phyloP scores from a whole-genome alignment of 2,113 vertebrate genomes.

The Noturus placidus region DNA sequence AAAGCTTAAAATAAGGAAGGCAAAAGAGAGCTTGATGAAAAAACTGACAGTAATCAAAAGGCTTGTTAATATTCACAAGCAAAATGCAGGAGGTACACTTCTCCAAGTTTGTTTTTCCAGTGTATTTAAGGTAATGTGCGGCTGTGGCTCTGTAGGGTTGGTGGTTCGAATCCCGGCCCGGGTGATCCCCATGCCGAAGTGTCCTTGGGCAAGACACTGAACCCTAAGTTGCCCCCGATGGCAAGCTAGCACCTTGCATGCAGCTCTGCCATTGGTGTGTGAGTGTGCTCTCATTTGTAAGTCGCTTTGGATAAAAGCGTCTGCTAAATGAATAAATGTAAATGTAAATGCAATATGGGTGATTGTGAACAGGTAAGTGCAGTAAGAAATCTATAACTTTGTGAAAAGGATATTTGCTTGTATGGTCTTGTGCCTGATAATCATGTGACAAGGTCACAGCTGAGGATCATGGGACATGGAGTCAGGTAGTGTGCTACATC shows the following conservation, averaged over 20 bases:
- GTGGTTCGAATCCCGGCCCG: too few species aligned
- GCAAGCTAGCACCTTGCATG: too few species aligned
- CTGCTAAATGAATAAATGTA: too few species aligned
- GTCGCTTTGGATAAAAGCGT: too few species aligned
- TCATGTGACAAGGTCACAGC: not conserved
- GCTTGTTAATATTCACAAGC: not conserved
- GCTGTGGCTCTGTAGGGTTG: too few species aligned
- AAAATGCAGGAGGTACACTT: not conserved
- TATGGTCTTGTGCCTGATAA: not conserved
- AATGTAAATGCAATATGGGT: too few species aligned
- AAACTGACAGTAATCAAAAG: not conserved
- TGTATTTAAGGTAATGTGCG: not conserved
- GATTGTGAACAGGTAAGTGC: not conserved
- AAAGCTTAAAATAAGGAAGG: not conserved
- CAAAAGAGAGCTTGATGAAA: not conserved
- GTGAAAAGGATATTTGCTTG: not conserved
- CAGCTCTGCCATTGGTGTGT: too few species aligned
- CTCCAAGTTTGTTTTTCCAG: not conserved
- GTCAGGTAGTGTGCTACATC: not conserved
- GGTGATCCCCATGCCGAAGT: too few species aligned
- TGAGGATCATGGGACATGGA: not conserved
- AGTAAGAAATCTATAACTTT: not conserved
- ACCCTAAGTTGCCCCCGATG: too few species aligned
- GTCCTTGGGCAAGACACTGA: too few species aligned
- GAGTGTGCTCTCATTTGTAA: too few species aligned